Percentiles rank a stretch among this genome's conserved stretches.
Conservation (phyloP, 30 jellyfish, hydroid and myxozoan genomes). For the Calvadosia cruxmelitensis region DNA sequence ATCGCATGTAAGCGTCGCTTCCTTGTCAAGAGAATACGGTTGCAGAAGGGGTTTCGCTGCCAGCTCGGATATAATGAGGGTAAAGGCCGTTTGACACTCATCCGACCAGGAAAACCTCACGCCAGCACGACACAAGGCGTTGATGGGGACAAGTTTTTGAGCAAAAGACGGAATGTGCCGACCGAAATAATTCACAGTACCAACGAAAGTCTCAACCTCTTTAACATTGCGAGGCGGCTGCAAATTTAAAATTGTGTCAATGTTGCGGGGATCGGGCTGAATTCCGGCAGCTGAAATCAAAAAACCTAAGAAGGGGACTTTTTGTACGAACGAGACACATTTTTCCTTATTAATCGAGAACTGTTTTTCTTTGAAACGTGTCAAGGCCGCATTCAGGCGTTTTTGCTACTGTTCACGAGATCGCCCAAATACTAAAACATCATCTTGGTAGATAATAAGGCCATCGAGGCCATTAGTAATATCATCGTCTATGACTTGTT, state of each 20-base stretch:
- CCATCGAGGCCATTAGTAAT: not conserved
- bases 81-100: not conserved
- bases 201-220: slow-evolving; percentile 45
- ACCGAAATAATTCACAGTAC: slow-evolving; percentile 41
- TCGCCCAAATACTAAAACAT: not conserved
- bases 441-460: not conserved
- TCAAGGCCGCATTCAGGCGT: not conserved
- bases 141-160: too few relatives aligned
- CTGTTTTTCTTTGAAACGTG: slow-evolving; percentile 8
- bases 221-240: slow-evolving; percentile 40
- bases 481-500: not conserved
- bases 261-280: slow-evolving; percentile 16
- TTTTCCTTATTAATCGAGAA: slow-evolving; percentile 19
- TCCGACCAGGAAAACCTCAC: not conserved
- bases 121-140: not conserved
- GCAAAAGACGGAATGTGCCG: too few relatives aligned
- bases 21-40: not conserved
- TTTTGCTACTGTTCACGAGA: not conserved
- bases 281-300: slow-evolving; percentile 43
- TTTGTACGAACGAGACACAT: slow-evolving; percentile 11
- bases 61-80: not conserved
- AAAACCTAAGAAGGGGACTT: slow-evolving; percentile 40
- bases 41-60: not conserved
- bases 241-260: slow-evolving; percentile 32
- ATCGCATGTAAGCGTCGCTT: not conserved